Evolutionary conservation across 2,797 vertebrate species (phyloP), one percentile per base, ranked within the genome.

Genomic region (Halcyon leucocephala): DNA sequence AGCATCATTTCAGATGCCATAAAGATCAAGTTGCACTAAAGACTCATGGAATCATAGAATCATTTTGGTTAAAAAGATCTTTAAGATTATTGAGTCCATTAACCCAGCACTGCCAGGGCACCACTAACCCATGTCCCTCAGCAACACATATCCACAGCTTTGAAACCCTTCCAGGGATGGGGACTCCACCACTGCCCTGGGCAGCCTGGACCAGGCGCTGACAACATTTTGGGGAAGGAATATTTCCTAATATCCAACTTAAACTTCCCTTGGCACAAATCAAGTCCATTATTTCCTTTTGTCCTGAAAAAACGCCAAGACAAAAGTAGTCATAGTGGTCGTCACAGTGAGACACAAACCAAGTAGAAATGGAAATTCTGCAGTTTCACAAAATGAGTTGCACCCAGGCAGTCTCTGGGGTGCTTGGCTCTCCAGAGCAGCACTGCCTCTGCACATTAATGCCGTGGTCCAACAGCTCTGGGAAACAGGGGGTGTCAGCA

Each of bases 381-480:
- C 19, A 13, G 65, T 57, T 86, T 65, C 49, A 44, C 52, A 29
- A 44, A 74, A 65, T 5, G 2, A 76, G 37, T 13, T 58, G 35
- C 48, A 15, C 1, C 6, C 25, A 35, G 20, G 39, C 33, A 67
- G 44, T 25, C 19, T 46, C 41, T 19, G 28, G 4, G 16, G 69
- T 14, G 28, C n/a, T 60, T 9, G 51, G 33, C 19, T 65, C 28
- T 54, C 31, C 1, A 0, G 31, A 35, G 51, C 28, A 88, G 24
- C 67, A 14, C 48, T 22, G 48, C 25, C 14, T 8, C 55, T 62
- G 80, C 26, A 54, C 12, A 2, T 17, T 14, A 61, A 33, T 0
- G 5, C 28, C 1, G 0, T 1, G 12, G 21, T 2, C 46, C 83
- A 22, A 17, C 37, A 2, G 6, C 67, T 48, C 58, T 35, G 25